phyloP scores from a whole-genome alignment of 2,888 invertebrate genomes.

The Heliconius charithonia region DNA sequence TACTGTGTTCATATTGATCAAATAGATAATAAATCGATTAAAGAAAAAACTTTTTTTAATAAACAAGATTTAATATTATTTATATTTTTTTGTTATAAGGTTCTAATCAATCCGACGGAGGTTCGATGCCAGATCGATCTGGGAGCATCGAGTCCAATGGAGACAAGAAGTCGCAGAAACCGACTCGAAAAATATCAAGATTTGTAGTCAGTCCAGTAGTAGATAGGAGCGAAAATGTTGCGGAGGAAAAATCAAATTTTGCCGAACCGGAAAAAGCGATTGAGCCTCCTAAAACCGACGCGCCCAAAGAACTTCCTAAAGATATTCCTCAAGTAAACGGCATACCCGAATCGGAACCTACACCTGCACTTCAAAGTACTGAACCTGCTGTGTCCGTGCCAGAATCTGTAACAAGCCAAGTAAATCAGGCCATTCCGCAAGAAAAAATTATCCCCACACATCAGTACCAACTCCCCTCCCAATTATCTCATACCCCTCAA shows the following conservation, averaged over 20 bases:
- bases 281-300: constrained; percentile 44
- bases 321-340: constrained; percentile 59
- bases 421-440: constrained; percentile 52
- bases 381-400: constrained; percentile 34
- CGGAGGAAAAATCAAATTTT: constrained; percentile 46
- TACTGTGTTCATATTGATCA: no score
- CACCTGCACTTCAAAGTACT: constrained; percentile 54
- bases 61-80: background rate
- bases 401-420: constrained; percentile 32
- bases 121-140: constrained; percentile 69
- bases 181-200: constrained; percentile 89
- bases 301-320: constrained; percentile 52
- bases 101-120: constrained; percentile 79
- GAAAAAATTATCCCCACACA: constrained; percentile 66
- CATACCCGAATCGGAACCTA: constrained; percentile 55
- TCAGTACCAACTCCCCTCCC: constrained; percentile 65
- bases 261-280: constrained; percentile 42
- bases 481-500: constrained; percentile 55
- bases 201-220: constrained; percentile 92
- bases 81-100: constrained; percentile 50
- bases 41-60: background rate
- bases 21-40: no score
- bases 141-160: constrained; percentile 73
- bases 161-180: constrained; percentile 78
- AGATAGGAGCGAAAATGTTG: constrained; percentile 75